phyloP scores from a whole-genome alignment of 1,140 invertebrate species.

The Ditylenchus dipsaci region DNA sequence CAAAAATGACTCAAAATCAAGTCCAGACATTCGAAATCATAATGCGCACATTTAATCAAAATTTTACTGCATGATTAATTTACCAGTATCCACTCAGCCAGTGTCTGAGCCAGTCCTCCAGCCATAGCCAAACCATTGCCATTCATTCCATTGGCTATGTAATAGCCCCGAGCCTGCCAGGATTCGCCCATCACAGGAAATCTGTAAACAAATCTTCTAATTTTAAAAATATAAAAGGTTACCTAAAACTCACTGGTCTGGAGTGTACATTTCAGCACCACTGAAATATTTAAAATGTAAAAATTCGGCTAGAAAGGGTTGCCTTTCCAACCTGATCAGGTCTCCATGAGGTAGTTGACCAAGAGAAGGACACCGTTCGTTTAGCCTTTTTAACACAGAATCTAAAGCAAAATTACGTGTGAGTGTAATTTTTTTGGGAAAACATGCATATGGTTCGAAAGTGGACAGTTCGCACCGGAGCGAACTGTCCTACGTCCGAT shows the following conservation, averaged over 20 bases:
- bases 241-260: conserved; percentile 67
- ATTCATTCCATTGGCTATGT: conserved; percentile 90
- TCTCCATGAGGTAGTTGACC: conserved; percentile 69
- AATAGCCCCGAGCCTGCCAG: conserved; percentile 79
- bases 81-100: conserved; percentile 77
- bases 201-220: neutral
- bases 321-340: conserved; percentile 63
- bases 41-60: too few species aligned
- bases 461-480: too few species aligned
- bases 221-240: conserved; percentile 65
- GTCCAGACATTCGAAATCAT: too few species aligned
- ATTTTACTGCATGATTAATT: too few species aligned
- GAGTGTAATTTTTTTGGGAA: too few species aligned
- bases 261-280: conserved; percentile 87
- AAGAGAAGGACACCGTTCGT: conserved; percentile 76
- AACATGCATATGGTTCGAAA: too few species aligned
- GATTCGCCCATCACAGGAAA: too few species aligned
- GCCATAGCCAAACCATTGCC: conserved; percentile 84
- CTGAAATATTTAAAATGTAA: conserved; percentile 60
- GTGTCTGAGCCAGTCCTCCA: conserved; percentile 82
- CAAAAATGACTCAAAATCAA: too few species aligned
- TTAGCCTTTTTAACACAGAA: conserved; percentile 75
- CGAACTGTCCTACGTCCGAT: too few species aligned
- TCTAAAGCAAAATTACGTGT: conserved; percentile 58
- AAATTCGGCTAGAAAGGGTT: too few species aligned